Base-by-base conservation (phyloP, 2,113 vertebrate genomes). In the Oreotrochilus melanogaster region DNA sequence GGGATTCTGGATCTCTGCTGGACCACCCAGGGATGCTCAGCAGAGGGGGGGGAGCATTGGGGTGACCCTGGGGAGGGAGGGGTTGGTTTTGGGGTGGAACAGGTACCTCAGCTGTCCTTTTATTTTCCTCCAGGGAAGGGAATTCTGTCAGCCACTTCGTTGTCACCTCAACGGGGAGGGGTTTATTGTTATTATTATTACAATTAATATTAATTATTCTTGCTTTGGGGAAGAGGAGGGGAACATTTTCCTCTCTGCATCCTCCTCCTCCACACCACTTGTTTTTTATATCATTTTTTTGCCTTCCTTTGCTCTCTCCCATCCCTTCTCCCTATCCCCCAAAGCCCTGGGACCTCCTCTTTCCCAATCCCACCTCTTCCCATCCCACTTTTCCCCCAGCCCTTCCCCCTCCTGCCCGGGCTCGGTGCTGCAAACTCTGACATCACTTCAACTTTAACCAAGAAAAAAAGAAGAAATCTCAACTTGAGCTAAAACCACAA, bases 31-130 rank as follows among this genome's bases (percentile, higher is more conserved):
- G 43, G 45, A 10, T 39, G 39, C 39, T 39, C 10, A 39, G 39
- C 45, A 47, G 45, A 18, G 19, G 43, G 12, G 43, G 12, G 43
- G 43, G 15, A 45, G 43, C 15, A 45, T 45, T 18, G 15, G 43
- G 43, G 43, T 39, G 39, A 39, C 39, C 39, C 39, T 39, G 39
- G 39, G 37, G 37, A 37, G 37, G 37, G 37, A 37, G 37, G 37
- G 39, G 39, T 39, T 39, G 39, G 91, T 80, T 85, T 31, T 88
- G 95, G 89, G 93, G 94, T 79, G 86, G 89, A 95, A 93, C 78
- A 88, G 89, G 83, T 91, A 90, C 95, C 94, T 94, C 91, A 92
- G 93, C 93, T 94, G 83, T 86, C 74, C 88, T 95, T 89, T 95
- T 70, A 87, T 79, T 95, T 87, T 94, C 45, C 43, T 79, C 87